These are phyloP conservation scores for Melanostoma scalare DNA, from an alignment of 2,888 invertebrate species.

Conservation along the genomic window DNA sequence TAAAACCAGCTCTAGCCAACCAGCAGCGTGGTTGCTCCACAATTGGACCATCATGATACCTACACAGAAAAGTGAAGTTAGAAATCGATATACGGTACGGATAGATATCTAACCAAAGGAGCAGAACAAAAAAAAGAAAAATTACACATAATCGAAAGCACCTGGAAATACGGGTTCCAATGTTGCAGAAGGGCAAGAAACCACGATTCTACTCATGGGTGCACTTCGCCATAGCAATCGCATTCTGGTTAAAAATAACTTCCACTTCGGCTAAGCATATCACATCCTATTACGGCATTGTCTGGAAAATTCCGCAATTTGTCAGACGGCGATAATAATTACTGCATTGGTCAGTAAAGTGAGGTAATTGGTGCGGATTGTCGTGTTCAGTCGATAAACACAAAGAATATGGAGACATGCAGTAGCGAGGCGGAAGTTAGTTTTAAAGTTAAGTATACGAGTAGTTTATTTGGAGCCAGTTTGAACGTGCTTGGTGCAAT, in stretches of 20 bases:
- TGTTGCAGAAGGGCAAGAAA: slow-evolving; percentile 54
- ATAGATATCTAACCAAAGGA: slow-evolving; percentile 11
- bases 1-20: slow-evolving; percentile 40
- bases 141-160: slow-evolving; percentile 64
- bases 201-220: slow-evolving; percentile 63
- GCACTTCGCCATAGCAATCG: slow-evolving; percentile 43
- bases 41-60: slow-evolving; percentile 38
- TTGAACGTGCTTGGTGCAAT: slow-evolving; percentile 25
- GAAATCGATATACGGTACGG: slow-evolving; percentile 25
- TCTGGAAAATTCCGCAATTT: slow-evolving; percentile 71
- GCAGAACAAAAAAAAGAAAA: slow-evolving; percentile 9
- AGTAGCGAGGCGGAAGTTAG: slow-evolving; percentile 42
- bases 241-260: slow-evolving; percentile 61
- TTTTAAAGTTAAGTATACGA: slow-evolving; percentile 5
- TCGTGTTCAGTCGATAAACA: slow-evolving; percentile 56
- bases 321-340: slow-evolving; percentile 69
- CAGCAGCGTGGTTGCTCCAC: slow-evolving; percentile 49
- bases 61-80: slow-evolving; percentile 58
- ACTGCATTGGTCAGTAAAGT: slow-evolving; percentile 63
- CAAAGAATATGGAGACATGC: slow-evolving; percentile 18
- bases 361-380: slow-evolving; percentile 68
- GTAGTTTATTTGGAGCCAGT: slow-evolving; percentile 10
- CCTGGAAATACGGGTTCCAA: slow-evolving; percentile 63
- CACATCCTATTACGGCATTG: slow-evolving; percentile 72
- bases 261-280: slow-evolving; percentile 63